These are phyloP conservation scores for Meloe dianella DNA, from an alignment of 2,888 invertebrate genomes.

Conservation along the genomic window DNA sequence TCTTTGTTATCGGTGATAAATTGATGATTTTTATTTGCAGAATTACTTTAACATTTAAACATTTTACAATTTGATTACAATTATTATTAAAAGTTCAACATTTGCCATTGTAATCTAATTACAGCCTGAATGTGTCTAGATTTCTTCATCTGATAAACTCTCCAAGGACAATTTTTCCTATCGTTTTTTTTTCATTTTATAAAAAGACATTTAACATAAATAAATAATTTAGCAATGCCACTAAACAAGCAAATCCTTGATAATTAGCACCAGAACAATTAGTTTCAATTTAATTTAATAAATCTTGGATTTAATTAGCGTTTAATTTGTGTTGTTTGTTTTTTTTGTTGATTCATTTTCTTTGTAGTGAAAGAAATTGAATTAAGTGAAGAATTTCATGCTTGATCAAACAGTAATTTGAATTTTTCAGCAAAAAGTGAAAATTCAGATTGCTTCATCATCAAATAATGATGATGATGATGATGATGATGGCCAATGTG, in stretches of 20 bases:
- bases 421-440: neutral
- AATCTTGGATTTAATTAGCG: conserved; percentile 4
- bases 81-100: neutral
- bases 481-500: neutral
- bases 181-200: neutral
- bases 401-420: neutral
- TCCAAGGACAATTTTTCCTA: neutral
- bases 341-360: neutral
- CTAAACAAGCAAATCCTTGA: neutral
- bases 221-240: neutral
- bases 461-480: neutral
- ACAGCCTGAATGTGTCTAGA: neutral
- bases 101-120: neutral
- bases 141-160: neutral
- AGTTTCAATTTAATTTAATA: neutral
- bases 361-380: neutral
- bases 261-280: neutral
- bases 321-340: neutral
- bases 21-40: neutral
- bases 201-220: neutral
- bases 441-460: neutral
- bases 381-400: neutral
- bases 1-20: neutral
- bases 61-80: neutral
- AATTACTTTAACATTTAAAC: neutral